Conservation (phyloP, 2,797 vertebrate genomes). For the Serranus cabrilla region DNA sequence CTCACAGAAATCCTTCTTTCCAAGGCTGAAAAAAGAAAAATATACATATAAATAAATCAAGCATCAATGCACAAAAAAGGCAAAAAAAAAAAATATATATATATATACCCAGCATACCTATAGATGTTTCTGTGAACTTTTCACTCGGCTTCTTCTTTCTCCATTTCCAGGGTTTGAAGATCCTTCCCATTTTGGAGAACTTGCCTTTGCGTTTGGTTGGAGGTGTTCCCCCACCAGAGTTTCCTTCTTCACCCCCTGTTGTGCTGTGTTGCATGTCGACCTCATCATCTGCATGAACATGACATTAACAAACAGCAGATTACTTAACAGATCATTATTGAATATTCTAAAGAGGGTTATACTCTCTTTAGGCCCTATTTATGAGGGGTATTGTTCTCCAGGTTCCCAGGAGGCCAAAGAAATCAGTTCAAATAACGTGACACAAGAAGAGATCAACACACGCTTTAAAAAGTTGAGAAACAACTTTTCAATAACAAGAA, state of each 20-base stretch:
- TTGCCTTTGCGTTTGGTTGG: conserved; percentile 94
- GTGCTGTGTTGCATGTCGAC: conserved; percentile 77
- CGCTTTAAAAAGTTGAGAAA: no score
- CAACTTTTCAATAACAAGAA: no score
- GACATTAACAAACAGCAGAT: not conserved
- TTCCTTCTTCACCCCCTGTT: conserved; percentile 84
- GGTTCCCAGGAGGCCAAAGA: not conserved
- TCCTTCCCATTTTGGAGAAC: conserved; percentile 92
- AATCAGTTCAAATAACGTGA: not conserved
- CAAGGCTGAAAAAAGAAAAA: conserved; percentile 84
- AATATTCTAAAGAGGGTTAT: not conserved
- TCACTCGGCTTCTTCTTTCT: conserved; percentile 97
- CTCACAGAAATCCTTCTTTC: conserved; percentile 97
- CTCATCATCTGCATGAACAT: conserved; percentile 83
- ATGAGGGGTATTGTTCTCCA: not conserved
- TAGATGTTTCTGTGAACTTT: conserved; percentile 94
- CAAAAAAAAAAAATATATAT: fast-evolving
- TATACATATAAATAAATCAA: not conserved
- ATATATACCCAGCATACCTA: conserved; percentile 81
- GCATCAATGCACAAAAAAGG: not conserved
- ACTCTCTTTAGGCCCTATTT: not conserved
- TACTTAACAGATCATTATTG: not conserved
- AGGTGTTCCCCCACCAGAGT: conserved; percentile 87
- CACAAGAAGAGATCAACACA: not conserved
- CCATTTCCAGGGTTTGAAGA: conserved; percentile 99